These are phyloP conservation scores for Ormyrus labotus DNA, from an alignment of 2,888 invertebrate genomes.

Conservation along the genomic window DNA sequence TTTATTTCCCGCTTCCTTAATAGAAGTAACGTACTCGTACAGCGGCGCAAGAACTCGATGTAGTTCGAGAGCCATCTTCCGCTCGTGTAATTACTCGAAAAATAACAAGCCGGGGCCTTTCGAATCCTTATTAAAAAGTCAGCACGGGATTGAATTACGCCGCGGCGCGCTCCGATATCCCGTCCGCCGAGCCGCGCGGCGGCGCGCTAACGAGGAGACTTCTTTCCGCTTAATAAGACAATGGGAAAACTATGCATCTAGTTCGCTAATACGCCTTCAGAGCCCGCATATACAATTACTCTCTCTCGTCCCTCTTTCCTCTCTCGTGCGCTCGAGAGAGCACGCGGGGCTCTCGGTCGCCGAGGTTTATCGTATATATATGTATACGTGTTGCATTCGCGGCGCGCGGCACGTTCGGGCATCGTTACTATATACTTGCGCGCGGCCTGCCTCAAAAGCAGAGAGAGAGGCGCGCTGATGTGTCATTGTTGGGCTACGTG, in stretches of 20 bases:
- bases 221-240: constrained; percentile 32
- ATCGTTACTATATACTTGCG: constrained; percentile 28
- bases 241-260: constrained; percentile 35
- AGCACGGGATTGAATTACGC: too few relatives aligned
- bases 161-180: too few relatives aligned
- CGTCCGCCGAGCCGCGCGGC: not conserved
- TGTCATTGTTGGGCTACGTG: constrained; percentile 39
- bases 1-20: too few relatives aligned
- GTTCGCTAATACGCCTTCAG: constrained; percentile 44
- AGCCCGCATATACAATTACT: constrained; percentile 17
- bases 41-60: too few relatives aligned
- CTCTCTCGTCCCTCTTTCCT: not conserved
- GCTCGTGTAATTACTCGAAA: too few relatives aligned
- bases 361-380: not conserved
- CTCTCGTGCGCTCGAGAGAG: not conserved
- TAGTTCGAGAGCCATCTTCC: too few relatives aligned
- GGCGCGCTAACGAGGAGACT: constrained; percentile 18
- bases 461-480: constrained; percentile 10
- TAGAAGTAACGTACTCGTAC: too few relatives aligned
- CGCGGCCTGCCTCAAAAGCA: constrained; percentile 40
- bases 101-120: too few relatives aligned
- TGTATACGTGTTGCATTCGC: not conserved
- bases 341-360: not conserved
- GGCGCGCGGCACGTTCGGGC: constrained; percentile 31
- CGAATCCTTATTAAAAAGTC: too few relatives aligned